phyloP scores from a whole-genome alignment of 2,888 invertebrate genomes.

The Coelinius sp. region DNA sequence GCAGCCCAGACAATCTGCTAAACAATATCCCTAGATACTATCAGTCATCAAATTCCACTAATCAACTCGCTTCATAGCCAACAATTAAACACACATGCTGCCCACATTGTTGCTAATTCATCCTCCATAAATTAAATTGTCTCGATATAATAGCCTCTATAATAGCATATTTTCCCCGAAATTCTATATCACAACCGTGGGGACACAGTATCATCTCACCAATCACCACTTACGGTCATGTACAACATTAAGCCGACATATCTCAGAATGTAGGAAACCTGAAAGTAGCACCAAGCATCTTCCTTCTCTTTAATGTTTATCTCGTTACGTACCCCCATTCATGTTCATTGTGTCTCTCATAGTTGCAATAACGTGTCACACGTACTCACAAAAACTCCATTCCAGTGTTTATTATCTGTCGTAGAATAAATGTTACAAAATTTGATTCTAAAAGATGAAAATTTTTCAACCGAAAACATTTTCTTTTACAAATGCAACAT shows the following conservation, averaged over 20 bases:
- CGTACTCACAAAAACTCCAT: neutral
- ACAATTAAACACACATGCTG: neutral
- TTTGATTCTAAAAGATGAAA: neutral
- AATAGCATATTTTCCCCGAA: neutral
- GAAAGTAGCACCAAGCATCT: neutral
- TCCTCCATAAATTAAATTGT: neutral
- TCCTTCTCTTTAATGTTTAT: neutral
- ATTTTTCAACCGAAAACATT: neutral
- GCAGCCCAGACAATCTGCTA: neutral
- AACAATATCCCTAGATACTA: neutral
- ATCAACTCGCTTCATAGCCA: neutral
- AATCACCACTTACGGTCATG: conserved; percentile 15
- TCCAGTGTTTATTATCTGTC: neutral
- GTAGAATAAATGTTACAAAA: neutral
- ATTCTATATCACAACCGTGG: neutral
- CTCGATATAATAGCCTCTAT: neutral
- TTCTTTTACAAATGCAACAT: no score
- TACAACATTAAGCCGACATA: conserved; percentile 4
- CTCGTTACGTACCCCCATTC: neutral
- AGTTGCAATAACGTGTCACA: neutral
- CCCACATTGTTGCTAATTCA: neutral
- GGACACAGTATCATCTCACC: neutral
- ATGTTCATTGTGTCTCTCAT: neutral
- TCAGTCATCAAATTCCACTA: neutral
- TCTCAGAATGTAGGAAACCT: neutral